Base-by-base conservation (phyloP, 2,888 invertebrate genomes). In the Oscheius sp. region DNA sequence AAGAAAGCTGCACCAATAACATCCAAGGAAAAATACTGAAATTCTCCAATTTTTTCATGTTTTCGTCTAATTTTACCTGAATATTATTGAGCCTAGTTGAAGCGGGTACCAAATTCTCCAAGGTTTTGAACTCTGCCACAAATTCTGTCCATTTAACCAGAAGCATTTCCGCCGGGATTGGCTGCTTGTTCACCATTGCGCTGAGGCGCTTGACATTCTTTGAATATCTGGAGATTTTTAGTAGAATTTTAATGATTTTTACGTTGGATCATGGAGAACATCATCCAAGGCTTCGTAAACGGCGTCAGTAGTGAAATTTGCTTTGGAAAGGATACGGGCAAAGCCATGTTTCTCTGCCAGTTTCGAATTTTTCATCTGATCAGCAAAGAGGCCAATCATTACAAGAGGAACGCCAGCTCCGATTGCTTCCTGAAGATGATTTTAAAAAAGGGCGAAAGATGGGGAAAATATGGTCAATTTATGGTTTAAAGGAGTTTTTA, bases 81-180 rank as follows among this genome's bases (percentile, higher is more conserved):
- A 84, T 45, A 71, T 79, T 77, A 55, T 79, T 79, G 21, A 84
- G 75, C 25, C 79, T 66, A 18, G 73, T 76, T 1, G 82, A 79
- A 6, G 77, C 78, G 0, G 84, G 84, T 0, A 70, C 72, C 70
- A 81, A 55, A 43, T 79, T 79, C 21, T 81, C 81, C 18, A 81
- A 69, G 6, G 69, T 56, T 66, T 82, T 80, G 79, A 83, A 83
- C 72, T 82, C 78, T 7, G 82, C 85, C 25, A 82, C 58, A 68
- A 85, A 85, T 59, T 80, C 83, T 0, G 85, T 83, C 84, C 84
- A 85, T 49, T 72, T 70, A 2, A 82, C 72, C 16, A 85, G 79
- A 35, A 81, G 77, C 64, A 74, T 76, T 49, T 78, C 79, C 1
- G 81, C 74, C 25, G 78, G 76, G 23, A 82, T 72, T 3, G 85